Conservation (phyloP, 2,113 vertebrate genomes). For the Reinhardtius hippoglossoides region DNA sequence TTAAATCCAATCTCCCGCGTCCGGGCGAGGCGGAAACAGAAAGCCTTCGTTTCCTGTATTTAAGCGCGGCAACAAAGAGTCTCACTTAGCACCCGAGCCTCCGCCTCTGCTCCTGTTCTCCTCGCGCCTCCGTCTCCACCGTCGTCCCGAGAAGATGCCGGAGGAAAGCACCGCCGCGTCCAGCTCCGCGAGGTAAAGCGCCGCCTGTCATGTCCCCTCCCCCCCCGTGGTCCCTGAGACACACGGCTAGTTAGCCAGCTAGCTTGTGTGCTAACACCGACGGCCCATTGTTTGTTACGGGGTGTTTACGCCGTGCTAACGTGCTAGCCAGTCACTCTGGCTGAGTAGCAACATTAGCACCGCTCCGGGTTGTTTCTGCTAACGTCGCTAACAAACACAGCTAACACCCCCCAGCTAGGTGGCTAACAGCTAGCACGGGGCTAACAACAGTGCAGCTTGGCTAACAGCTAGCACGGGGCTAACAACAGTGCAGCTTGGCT, state of each 20-base stretch:
- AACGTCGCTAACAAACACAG: too few relatives aligned
- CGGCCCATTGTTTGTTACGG: neutral
- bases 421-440: constrained; percentile 30
- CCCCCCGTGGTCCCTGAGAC: neutral
- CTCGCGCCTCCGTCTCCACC: neutral
- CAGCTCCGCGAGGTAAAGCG: constrained; percentile 66
- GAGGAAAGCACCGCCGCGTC: constrained; percentile 78
- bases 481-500: constrained; percentile 45
- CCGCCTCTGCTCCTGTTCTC: neutral
- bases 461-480: constrained; percentile 26
- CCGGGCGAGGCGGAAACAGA: constrained; percentile 79
- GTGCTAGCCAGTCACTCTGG: accelerated
- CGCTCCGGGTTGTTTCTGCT: accelerated
- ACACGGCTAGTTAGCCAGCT: too few relatives aligned
- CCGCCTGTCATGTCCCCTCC: neutral
- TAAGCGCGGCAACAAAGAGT: constrained; percentile 84
- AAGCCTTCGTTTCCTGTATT: constrained; percentile 75
- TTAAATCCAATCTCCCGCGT: constrained; percentile 83
- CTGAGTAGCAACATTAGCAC: too few relatives aligned
- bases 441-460: constrained; percentile 41
- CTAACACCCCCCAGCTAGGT: constrained; percentile 13
- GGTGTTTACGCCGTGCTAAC: accelerated
- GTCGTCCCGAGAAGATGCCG: constrained; percentile 69
- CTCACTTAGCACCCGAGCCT: neutral
- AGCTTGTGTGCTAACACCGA: neutral